phyloP scores from a whole-genome alignment of 2,113 vertebrate genomes.

The Tiliqua scincoides region DNA sequence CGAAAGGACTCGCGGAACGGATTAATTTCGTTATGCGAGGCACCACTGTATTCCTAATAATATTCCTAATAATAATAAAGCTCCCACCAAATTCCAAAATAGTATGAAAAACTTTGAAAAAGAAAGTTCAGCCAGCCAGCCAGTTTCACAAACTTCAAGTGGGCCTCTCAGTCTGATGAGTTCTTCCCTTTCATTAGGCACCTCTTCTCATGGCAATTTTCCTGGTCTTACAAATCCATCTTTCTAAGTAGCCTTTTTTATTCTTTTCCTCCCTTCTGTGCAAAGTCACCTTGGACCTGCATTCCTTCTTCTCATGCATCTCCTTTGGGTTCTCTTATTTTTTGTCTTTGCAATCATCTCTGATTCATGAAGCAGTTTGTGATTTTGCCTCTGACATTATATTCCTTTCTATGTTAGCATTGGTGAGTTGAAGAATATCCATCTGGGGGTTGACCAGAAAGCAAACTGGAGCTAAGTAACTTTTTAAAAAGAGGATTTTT shows the following conservation, averaged over 20 bases:
- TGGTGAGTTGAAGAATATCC: background rate
- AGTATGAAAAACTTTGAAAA: background rate
- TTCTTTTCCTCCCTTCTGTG: background rate
- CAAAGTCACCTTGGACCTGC: background rate
- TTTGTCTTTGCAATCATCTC: background rate
- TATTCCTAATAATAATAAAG: background rate
- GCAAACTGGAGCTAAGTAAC: too few relatives aligned
- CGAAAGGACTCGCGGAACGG: too few relatives aligned
- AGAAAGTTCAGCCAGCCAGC: background rate
- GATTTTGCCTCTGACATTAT: background rate
- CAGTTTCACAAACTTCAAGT: background rate
- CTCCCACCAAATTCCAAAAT: background rate
- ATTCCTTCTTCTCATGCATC: background rate
- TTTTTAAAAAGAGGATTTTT: too few relatives aligned
- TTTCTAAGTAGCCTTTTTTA: background rate
- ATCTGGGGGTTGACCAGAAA: background rate
- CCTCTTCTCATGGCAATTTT: fast-evolving
- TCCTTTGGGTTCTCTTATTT: background rate
- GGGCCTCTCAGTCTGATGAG: background rate
- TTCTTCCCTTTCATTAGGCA: background rate
- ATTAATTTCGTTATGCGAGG: too few relatives aligned
- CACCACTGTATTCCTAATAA: too few relatives aligned
- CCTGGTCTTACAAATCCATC: background rate
- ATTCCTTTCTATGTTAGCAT: background rate
- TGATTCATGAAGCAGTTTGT: background rate